Evolutionary conservation across 2,888 invertebrate species (phyloP).

Genomic region (Caenorhabditis zanzibari): DNA sequence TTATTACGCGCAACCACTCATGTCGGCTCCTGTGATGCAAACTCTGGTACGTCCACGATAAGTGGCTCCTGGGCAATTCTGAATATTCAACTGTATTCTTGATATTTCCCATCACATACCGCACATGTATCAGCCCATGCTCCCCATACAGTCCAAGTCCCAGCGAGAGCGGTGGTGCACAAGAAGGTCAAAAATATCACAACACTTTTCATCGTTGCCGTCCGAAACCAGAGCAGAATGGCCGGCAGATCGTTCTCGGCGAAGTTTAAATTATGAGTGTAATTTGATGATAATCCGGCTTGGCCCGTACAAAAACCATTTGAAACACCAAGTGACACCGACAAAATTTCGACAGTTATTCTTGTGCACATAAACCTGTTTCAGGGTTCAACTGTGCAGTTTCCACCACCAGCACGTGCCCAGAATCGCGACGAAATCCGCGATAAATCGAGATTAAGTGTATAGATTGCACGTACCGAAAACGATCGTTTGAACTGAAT

Average conservation of each 20-base stretch:
- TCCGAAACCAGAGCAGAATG: not conserved
- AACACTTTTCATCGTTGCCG: constrained; percentile 42
- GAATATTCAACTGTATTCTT: not conserved
- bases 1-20: constrained; percentile 55
- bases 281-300: constrained; percentile 55
- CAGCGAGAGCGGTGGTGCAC: constrained; percentile 43
- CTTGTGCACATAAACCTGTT: constrained; percentile 17
- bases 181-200: constrained; percentile 42
- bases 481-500: constrained; percentile 44
- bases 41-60: constrained; percentile 65
- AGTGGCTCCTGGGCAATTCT: constrained; percentile 55
- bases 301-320: constrained; percentile 36
- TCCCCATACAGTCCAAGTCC: constrained; percentile 57
- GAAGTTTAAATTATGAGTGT: constrained; percentile 46
- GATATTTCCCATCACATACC: constrained; percentile 9
- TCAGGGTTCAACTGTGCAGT: constrained; percentile 37
- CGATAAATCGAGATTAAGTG: constrained; percentile 43
- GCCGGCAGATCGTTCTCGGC: not conserved
- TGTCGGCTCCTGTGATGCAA: constrained; percentile 52
- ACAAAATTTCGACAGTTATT: constrained; percentile 9
- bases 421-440: constrained; percentile 22
- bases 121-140: constrained; percentile 58
- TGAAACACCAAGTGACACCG: constrained; percentile 24
- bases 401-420: constrained; percentile 36
- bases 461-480: constrained; percentile 31